Base-by-base conservation (phyloP, 1,140 invertebrate genomes). In the Octopus bimaculoides region DNA sequence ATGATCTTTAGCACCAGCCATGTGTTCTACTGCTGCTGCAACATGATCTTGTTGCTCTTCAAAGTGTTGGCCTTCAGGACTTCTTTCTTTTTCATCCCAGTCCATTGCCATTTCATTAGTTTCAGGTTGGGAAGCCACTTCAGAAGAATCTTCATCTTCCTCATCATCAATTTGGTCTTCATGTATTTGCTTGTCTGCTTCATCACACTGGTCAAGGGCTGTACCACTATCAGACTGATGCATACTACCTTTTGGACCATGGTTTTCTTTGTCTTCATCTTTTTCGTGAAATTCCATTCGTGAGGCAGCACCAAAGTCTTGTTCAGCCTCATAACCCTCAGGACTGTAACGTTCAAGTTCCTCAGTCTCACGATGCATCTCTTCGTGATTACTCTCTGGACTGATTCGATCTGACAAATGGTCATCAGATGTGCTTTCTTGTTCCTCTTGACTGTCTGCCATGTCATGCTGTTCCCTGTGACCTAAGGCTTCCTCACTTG, bases 71-170 rank as follows among this genome's bases (percentile, higher is more conserved):
- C 52, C 54, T 77, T 20, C 73, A n/a, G 52, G 53, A 55, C 26
- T 76, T 52, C 81, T 82, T 75, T 84, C 81, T 41, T 77, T 76
- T 76, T 85, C 85, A 76, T 61, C 17, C 56, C 56, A 61, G 56
- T 9, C 56, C 56, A 61, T 61, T 6, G 17, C 17, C 8, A 14
- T 17, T 75, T 75, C n/a, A 75, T 75, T 52, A 20, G 12, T 75
- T 52, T 81, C 78, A 77, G 78, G 78, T 55, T 79, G 76, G 76
- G 78, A 69, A 5, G 81, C 66, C 7, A 80, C 66, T 81, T 83
- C 82, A 54, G 75, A 52, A 55, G 75, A 76, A 83, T 83, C 82
- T 20, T 82, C 84, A 8, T 86, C 84, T 26, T 84, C 84, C 54
- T 84, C 84, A 78, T 85, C 84, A 78, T 82, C 78, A 20, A 83